Evolutionary conservation across 2,888 invertebrate genomes (phyloP).

Genomic region (Anagyrus pseudococci): DNA sequence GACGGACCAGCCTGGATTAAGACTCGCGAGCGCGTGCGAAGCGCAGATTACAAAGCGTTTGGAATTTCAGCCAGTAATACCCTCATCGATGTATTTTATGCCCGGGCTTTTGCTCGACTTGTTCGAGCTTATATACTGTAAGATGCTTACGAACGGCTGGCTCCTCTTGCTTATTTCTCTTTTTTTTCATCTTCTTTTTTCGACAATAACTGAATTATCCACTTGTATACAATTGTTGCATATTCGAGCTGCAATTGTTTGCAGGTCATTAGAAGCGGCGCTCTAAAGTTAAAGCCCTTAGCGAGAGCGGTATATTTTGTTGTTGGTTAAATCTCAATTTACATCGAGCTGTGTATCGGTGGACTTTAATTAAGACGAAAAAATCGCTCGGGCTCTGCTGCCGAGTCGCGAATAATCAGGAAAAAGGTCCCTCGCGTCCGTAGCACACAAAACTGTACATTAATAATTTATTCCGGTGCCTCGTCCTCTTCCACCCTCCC

Average conservation of each 20-base stretch:
- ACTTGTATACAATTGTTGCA: too few relatives aligned
- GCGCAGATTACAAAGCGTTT: constrained; percentile 38
- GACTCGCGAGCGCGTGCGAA: constrained; percentile 10
- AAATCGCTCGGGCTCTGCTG: constrained; percentile 5
- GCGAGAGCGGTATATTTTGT: not conserved
- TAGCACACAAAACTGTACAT: constrained; percentile 18
- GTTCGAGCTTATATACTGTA: not conserved
- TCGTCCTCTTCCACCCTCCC: constrained; percentile 4
- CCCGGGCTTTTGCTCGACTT: not conserved
- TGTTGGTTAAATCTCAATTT: not conserved
- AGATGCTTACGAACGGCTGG: too few relatives aligned
- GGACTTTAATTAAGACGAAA: constrained; percentile 26
- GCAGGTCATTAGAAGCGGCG: too few relatives aligned
- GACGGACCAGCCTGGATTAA: constrained; percentile 15
- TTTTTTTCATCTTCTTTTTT: too few relatives aligned
- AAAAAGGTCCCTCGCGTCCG: constrained; percentile 13
- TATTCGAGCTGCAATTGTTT: too few relatives aligned
- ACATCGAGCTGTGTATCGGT: not conserved
- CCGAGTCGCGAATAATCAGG: constrained; percentile 23
- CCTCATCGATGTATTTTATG: constrained; percentile 20
- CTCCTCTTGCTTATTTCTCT: too few relatives aligned
- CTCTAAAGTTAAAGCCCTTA: not conserved
- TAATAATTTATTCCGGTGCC: constrained; percentile 29
- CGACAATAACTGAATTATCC: too few relatives aligned
- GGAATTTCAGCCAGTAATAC: constrained; percentile 37